Percentiles rank a stretch among this genome's conserved stretches.
phyloP scores from a whole-genome alignment of 2,113 vertebrate species.

The Chunga burmeisteri region DNA sequence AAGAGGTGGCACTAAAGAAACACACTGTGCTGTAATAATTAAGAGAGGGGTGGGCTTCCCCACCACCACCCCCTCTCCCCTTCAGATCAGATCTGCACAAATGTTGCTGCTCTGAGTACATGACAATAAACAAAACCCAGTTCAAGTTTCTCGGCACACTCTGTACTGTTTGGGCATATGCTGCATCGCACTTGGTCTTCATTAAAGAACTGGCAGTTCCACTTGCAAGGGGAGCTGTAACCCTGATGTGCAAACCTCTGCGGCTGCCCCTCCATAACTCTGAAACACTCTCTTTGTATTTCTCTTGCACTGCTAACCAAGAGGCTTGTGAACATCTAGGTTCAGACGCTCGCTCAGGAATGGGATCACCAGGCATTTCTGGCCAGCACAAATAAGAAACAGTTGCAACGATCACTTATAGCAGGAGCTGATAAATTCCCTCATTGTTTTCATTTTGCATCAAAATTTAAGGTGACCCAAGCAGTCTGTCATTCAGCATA shows the following conservation, averaged over 20 bases:
- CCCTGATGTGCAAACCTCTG: not conserved
- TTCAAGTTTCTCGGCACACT: not conserved
- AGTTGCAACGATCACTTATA: fast-evolving
- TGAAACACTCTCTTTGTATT: not conserved
- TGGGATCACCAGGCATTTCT: not conserved
- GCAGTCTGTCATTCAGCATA: not conserved
- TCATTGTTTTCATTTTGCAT: not conserved
- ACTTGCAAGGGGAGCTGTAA: not conserved
- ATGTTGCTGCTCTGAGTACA: constrained; percentile 9
- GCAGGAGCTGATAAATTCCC: not conserved
- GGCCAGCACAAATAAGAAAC: not conserved
- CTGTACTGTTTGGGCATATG: constrained; percentile 31
- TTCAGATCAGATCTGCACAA: not conserved
- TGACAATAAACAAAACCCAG: not conserved
- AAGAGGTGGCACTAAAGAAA: constrained; percentile 56
- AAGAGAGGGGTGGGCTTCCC: not conserved
- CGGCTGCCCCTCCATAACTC: not conserved
- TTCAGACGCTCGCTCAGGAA: not conserved
- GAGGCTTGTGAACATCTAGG: not conserved
- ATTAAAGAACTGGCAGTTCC: not conserved
- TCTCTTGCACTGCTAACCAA: not conserved
- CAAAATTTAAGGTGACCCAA: not conserved
- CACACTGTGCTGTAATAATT: not conserved
- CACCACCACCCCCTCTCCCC: not conserved
- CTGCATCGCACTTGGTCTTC: not conserved